Percentiles rank a stretch among this genome's conserved stretches.
These are phyloP conservation scores for Isoperla grammatica DNA, from an alignment of 2,888 invertebrate genomes.

Conservation along the genomic window DNA sequence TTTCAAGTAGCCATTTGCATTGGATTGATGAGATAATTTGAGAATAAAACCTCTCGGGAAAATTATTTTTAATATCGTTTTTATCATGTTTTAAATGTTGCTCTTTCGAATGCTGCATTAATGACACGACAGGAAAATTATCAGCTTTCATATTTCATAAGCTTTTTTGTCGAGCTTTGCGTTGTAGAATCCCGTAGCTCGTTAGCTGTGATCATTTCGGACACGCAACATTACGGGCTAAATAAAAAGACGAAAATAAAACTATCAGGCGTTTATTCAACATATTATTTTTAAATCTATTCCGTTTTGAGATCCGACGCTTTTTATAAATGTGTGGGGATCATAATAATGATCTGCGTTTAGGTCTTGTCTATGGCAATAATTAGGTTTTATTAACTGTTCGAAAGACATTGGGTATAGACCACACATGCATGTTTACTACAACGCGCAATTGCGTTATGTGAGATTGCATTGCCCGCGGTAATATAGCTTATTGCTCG, in stretches of 20 bases:
- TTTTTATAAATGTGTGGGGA: too few species aligned
- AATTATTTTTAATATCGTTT: background rate
- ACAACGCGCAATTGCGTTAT: too few species aligned
- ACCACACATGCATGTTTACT: too few species aligned
- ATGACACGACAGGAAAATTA: conserved; percentile 5
- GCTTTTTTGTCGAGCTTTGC: background rate
- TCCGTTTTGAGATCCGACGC: background rate
- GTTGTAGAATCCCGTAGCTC: background rate
- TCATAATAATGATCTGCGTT: too few species aligned
- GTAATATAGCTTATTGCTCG: too few species aligned
- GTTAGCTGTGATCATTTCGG: background rate
- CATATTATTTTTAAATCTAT: background rate
- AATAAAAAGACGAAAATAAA: background rate
- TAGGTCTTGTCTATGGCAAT: too few species aligned
- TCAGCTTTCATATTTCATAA: background rate
- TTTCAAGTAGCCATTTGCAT: conserved; percentile 8
- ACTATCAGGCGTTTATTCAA: background rate
- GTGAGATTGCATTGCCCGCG: too few species aligned
- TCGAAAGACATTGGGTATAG: too few species aligned
- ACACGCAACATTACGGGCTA: conserved; percentile 4
- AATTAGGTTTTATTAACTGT: too few species aligned
- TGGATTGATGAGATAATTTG: conserved; percentile 8
- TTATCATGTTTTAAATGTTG: background rate
- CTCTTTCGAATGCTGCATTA: background rate
- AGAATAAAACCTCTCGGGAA: background rate